Base-by-base conservation (phyloP, 2,888 invertebrate genomes). In the Cosmopolites sordidus region DNA sequence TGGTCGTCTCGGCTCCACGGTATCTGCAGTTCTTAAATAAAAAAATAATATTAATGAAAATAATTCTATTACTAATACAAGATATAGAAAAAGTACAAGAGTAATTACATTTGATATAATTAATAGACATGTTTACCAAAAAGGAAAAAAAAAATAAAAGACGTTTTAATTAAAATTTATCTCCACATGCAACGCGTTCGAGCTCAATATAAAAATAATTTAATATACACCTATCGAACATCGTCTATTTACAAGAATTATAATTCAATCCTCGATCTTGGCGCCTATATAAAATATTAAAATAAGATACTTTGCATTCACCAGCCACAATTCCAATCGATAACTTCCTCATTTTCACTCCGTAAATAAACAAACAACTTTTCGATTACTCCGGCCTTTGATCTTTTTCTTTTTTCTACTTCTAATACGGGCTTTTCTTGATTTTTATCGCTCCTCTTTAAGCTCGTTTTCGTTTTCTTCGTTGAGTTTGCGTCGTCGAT, bases 331-430 rank as follows among this genome's bases (percentile, higher is more conserved):
- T 43, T 30, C 44, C 47, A 55, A 55, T 55, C 55, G 48, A 51
- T 55, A 55, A 44, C 51, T 51, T 55, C 48, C 51, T 50, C 41
- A 55, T 55, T 55, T 50, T 47, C 18, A 12, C 30, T 22, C 40
- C 30, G 41, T 51, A 57, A 57, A 59, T 58, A 62, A 64, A 63
- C 64, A 64, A 64, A 62, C 64, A 66, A 61, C 59, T 66, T 64
- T 63, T 64, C 65, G 64, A 66, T 66, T 65, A 64, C 59, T 51
- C 52, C 54, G 52, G 56, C 60, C 65, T 66, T 66, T 66, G 66
- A 66, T 66, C 64, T 64, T 46, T 9, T 27, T 16, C 41, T 50
- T 46, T 54, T 54, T 22, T 22, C 22, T 3, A 22, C 4, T 8
- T 43, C 38, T 43, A 49, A 49, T 43, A 43, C 43, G 43, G 18